Evolutionary conservation across 2,797 vertebrate species (phyloP).

Genomic region (Spinus pinus): DNA sequence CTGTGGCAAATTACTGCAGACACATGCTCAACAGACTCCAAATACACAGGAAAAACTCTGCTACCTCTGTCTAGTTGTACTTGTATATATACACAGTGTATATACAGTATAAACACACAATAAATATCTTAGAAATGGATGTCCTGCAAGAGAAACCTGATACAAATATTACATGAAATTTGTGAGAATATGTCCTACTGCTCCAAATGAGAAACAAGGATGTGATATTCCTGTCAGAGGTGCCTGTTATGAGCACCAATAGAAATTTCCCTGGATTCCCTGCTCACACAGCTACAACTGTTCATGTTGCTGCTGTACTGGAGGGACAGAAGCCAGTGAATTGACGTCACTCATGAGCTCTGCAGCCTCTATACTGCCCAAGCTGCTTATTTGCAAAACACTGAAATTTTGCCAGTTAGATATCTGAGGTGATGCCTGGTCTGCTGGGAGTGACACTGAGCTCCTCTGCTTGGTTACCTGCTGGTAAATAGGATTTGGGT

Average conservation of each 20-base stretch:
- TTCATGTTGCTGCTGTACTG: not conserved
- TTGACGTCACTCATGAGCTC: not conserved
- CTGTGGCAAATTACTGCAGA: not conserved
- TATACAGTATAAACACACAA: no score
- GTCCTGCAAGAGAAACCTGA: not conserved
- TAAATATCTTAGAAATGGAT: not conserved
- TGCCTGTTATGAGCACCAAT: not conserved
- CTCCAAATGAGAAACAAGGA: not conserved
- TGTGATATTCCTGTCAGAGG: not conserved
- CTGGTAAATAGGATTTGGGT: not conserved
- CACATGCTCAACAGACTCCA: not conserved
- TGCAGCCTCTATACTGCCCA: not conserved
- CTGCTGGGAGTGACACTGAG: not conserved
- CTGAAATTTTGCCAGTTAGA: not conserved
- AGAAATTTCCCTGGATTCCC: not conserved
- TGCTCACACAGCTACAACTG: not conserved
- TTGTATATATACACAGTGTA: not conserved
- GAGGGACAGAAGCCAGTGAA: not conserved
- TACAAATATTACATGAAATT: not conserved
- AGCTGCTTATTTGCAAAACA: not conserved
- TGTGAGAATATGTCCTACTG: not conserved
- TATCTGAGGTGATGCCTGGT: not conserved
- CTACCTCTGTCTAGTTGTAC: not conserved
- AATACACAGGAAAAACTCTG: not conserved
- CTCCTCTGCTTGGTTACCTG: not conserved